Percentiles rank a stretch among this genome's conserved stretches.
Conservation (phyloP, 1,140 invertebrate genomes). For the Macrosteles quadrilineatus region DNA sequence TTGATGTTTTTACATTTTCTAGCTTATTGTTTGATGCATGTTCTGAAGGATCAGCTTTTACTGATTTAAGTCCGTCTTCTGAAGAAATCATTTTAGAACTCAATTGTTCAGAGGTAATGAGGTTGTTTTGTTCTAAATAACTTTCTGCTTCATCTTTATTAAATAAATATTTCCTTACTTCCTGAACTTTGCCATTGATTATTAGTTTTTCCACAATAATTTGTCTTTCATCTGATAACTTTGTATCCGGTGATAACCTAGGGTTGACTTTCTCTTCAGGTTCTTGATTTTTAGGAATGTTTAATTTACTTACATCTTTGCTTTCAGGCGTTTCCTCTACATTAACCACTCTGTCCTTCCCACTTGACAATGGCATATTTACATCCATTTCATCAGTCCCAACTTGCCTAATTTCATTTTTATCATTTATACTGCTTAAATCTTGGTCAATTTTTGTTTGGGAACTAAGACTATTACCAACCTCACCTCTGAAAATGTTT, state of each 20-base stretch:
- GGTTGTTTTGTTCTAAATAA: constrained; percentile 33
- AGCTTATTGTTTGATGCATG: too few species aligned
- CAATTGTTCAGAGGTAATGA: background rate
- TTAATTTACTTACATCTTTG: too few species aligned
- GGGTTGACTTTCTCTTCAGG: too few species aligned
- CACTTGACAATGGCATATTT: too few species aligned
- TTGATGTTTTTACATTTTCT: constrained; percentile 35
- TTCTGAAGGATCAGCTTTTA: constrained; percentile 17
- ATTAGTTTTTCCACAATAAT: constrained; percentile 6
- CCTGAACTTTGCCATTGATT: constrained; percentile 1
- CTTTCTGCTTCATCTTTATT: constrained; percentile 38
- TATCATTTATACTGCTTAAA: background rate
- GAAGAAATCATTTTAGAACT: background rate
- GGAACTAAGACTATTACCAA: too few species aligned
- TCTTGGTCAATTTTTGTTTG: too few species aligned
- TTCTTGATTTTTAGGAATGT: too few species aligned
- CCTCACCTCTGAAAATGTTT: background rate
- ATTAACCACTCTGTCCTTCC: too few species aligned
- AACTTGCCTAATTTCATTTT: too few species aligned
- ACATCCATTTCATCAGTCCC: too few species aligned
- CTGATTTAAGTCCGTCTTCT: background rate
- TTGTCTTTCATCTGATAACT: background rate
- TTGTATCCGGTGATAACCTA: too few species aligned
- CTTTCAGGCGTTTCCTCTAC: too few species aligned
- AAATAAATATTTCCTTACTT: background rate